These are phyloP conservation scores for Drosophila kokeensis DNA, from an alignment of 2,888 invertebrate genomes.

Conservation along the genomic window DNA sequence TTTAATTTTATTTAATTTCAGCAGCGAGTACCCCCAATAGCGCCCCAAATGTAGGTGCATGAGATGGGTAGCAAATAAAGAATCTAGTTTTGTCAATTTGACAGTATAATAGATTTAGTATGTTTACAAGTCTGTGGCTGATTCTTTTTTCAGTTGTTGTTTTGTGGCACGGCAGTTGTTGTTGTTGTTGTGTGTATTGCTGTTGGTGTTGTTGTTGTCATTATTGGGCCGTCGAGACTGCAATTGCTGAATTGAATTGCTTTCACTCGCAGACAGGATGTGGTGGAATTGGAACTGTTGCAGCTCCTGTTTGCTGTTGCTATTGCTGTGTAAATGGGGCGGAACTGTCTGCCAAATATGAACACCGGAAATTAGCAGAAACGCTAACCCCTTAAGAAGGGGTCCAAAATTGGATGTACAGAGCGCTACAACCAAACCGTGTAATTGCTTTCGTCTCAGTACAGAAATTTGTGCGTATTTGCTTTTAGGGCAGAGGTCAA, in stretches of 20 bases:
- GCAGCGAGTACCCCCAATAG: conserved; percentile 21
- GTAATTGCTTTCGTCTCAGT: conserved; percentile 71
- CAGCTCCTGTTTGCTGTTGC: conserved; percentile 22
- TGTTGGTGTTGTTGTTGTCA: conserved; percentile 34
- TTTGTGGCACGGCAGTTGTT: conserved; percentile 8
- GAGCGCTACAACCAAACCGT: conserved; percentile 47
- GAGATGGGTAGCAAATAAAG: conserved; percentile 40
- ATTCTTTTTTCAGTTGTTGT: conserved; percentile 34
- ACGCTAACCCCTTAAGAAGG: conserved; percentile 20
- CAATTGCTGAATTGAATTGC: conserved; percentile 70
- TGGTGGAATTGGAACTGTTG: conserved; percentile 71
- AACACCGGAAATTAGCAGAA: conserved; percentile 77
- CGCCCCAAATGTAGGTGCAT: neutral
- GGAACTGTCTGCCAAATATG: conserved; percentile 76
- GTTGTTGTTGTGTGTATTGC: conserved; percentile 1
- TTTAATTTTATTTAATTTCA: neutral
- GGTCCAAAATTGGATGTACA: conserved; percentile 66
- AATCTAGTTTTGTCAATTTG: conserved; percentile 72
- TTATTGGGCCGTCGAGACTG: conserved; percentile 54
- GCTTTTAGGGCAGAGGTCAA: conserved; percentile 33
- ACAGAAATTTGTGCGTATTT: conserved; percentile 53
- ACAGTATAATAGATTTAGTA: conserved; percentile 80
- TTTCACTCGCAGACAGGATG: conserved; percentile 67
- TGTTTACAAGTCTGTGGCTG: conserved; percentile 64
- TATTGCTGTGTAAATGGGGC: conserved; percentile 64